phyloP scores from a whole-genome alignment of 2,888 invertebrate species.

The Chrysolina americana region DNA sequence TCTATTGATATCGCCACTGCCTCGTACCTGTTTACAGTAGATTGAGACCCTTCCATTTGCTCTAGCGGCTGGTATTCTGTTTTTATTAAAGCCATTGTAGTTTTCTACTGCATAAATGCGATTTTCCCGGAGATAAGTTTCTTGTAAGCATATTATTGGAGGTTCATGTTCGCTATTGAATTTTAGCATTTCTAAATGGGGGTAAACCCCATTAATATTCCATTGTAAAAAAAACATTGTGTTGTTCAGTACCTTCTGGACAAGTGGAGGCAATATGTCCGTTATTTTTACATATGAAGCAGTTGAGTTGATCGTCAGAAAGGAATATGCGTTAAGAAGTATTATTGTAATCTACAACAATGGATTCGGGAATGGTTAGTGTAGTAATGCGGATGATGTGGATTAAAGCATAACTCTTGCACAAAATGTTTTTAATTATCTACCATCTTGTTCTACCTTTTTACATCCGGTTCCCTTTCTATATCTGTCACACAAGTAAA shows the following conservation, averaged over 20 bases:
- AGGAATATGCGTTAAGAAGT: conserved; percentile 48
- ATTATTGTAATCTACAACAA: conserved; percentile 41
- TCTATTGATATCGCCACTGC: conserved; percentile 38
- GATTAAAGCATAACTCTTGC: too few relatives aligned
- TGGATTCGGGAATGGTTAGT: conserved; percentile 32
- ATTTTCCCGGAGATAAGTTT: conserved; percentile 39
- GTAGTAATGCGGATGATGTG: too few relatives aligned
- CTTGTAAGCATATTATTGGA: conserved; percentile 31
- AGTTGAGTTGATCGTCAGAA: too few relatives aligned
- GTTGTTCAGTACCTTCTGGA: conserved; percentile 18
- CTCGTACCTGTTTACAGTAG: conserved; percentile 37
- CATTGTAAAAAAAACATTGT: conserved; percentile 8
- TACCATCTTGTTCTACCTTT: too few relatives aligned
- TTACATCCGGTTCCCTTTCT: too few relatives aligned
- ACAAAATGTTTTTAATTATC: too few relatives aligned
- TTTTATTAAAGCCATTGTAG: conserved; percentile 35
- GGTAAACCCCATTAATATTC: conserved; percentile 23
- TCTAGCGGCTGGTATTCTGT: conserved; percentile 27
- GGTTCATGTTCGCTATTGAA: too few relatives aligned
- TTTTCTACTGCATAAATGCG: conserved; percentile 26
- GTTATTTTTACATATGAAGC: conserved; percentile 41
- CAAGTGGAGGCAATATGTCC: conserved; percentile 50
- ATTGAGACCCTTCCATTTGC: conserved; percentile 44
- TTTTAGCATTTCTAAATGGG: conserved; percentile 17
- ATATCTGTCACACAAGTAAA: too few relatives aligned